Base-by-base conservation (phyloP, 2,797 vertebrate genomes). In the Coilia nasus region DNA sequence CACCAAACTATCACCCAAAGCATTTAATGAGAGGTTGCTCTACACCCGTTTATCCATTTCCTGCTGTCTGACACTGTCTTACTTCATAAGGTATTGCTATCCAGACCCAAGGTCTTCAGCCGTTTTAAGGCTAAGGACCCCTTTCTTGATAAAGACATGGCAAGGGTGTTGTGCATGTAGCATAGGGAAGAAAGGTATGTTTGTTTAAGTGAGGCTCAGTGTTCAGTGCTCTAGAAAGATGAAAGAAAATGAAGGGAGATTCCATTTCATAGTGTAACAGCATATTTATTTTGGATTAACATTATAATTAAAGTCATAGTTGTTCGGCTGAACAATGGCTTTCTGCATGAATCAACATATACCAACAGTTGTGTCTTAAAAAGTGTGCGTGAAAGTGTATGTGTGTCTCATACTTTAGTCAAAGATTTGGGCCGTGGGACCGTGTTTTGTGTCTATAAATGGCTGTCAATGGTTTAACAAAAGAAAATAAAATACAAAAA, bases 301-400 rank as follows among this genome's bases (percentile, higher is more conserved):
- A 35, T 35, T 75, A 35, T 75, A 35, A 75, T 12, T 75, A 14
- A 75, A 19, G 28, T 41, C 28, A 64, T 25, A 64, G 23, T 25
- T 64, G 62, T 64, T 71, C 64, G 35, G 64, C 6, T 35, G 64
- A 71, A 71, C 64, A 71, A 71, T 35, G 64, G 14, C 12, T 71
- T 71, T 35, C 3, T 71, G 28, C 14, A 35, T 15, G 12, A 35
- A 31, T 28, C 23, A 67, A 67, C 12, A 14, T 71, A 35, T 17
- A 71, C 67, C 2, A 67, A 12, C 2, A 3, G 4, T 75, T 75
- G 12, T 35, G 31, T 35, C 31, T 15, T 1, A 41, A 15, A 19
- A 17, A 17, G 25, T 14, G 62, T 28, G 64, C 86, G 84, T 60
- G 85, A 86, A 9, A 54, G 50, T 54, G 50, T 9, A 54, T 14